Evolutionary conservation across 92 coral and sea anemone species (phyloP).

Genomic region (Diadumene lineata): DNA sequence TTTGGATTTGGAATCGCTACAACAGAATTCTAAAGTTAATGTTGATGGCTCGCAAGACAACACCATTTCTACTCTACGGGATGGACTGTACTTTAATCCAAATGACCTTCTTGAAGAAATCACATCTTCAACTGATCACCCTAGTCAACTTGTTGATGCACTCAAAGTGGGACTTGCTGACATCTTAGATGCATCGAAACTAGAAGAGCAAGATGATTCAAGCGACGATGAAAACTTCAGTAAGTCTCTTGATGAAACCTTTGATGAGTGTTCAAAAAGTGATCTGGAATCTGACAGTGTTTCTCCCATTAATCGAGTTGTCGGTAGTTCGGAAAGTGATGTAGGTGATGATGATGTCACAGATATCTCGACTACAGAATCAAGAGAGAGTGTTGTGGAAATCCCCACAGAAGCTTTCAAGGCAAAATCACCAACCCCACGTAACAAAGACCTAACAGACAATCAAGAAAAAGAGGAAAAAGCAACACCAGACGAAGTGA

Average conservation of each 20-base stretch:
- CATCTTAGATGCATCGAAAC: conserved; percentile 19
- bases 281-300: background rate
- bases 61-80: conserved; percentile 5
- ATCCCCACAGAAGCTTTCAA: background rate
- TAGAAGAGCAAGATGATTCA: conserved; percentile 15
- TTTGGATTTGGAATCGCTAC: conserved; percentile 9
- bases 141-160: conserved; percentile 45
- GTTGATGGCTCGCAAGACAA: background rate
- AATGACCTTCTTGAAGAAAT: conserved; percentile 14
- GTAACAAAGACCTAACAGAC: background rate
- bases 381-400: conserved; percentile 34
- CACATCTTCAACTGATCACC: conserved; percentile 30
- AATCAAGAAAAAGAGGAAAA: background rate
- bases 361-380: conserved; percentile 38
- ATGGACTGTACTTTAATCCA: conserved; percentile 22
- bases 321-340: conserved; percentile 29
- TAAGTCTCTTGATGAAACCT: conserved; percentile 19
- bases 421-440: background rate
- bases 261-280: background rate
- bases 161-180: conserved; percentile 49
- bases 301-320: background rate
- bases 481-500: too few species aligned
- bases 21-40: background rate
- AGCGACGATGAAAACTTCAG: conserved; percentile 23
- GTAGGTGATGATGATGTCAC: conserved; percentile 33